Conservation (phyloP, 2,113 vertebrate genomes). For the Chunga burmeisteri region DNA sequence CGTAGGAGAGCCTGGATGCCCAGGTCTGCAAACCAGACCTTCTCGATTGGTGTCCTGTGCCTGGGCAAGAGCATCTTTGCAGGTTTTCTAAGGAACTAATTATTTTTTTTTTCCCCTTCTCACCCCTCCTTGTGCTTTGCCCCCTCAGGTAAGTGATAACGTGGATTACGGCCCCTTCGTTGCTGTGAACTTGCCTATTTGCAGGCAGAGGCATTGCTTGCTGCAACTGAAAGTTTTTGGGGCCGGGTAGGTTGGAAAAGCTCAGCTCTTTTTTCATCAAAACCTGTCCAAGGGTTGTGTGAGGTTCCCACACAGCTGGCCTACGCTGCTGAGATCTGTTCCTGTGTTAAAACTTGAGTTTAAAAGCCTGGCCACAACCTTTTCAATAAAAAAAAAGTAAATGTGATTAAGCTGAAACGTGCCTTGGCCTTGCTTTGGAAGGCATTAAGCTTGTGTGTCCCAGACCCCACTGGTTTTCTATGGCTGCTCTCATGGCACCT, state of each 20-base stretch:
- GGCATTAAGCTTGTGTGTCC: rapidly evolving
- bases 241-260: rapidly evolving
- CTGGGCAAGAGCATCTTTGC: not conserved
- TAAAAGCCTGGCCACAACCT: not conserved
- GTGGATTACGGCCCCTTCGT: rapidly evolving
- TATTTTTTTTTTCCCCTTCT: too few relatives aligned
- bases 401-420: not conserved
- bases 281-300: not conserved
- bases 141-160: not conserved
- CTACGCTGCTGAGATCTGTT: not conserved
- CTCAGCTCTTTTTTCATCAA: too few relatives aligned
- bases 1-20: not conserved
- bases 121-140: not conserved
- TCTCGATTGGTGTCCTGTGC: rapidly evolving
- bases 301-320: not conserved
- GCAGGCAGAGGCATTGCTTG: rapidly evolving
- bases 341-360: not conserved
- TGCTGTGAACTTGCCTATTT: rapidly evolving
- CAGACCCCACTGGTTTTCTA: not conserved
- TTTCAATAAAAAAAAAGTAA: not conserved
- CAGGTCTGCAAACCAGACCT: not conserved
- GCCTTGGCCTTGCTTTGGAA: not conserved
- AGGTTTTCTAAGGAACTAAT: not conserved
- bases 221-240: rapidly evolving
- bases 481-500: rapidly evolving